Conservation (phyloP, 2,888 invertebrate species). For the Aleiodes alternator region DNA sequence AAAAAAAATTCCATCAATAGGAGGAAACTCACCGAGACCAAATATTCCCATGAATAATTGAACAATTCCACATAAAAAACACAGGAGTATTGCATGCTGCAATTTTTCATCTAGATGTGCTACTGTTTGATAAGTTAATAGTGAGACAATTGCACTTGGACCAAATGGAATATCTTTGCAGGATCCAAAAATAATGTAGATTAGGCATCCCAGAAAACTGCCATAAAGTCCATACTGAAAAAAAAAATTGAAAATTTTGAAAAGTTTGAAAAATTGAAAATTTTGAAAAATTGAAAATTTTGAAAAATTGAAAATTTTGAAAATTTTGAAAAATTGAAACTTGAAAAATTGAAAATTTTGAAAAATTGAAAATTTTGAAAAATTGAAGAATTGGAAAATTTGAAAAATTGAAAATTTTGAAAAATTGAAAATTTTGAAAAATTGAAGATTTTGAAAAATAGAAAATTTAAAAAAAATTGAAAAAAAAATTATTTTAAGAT, state of each 20-base stretch:
- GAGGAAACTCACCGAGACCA: conserved; percentile 80
- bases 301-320: conserved; percentile 18
- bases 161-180: conserved; percentile 95
- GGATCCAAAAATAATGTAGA: conserved; percentile 93
- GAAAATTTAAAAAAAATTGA: no score
- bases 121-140: conserved; percentile 88
- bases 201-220: conserved; percentile 93
- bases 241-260: conserved; percentile 31
- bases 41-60: conserved; percentile 89
- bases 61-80: conserved; percentile 84
- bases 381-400: no score
- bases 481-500: neutral
- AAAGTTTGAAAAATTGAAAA: no score
- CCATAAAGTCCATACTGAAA: conserved; percentile 92
- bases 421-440: no score
- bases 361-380: conserved; percentile 21
- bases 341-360: no score
- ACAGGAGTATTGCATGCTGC: conserved; percentile 84
- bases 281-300: no score
- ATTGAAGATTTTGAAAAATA: no score
- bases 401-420: no score
- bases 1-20: no score
- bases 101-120: conserved; percentile 79
- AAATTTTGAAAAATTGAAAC: no score
- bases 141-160: conserved; percentile 93